These are phyloP conservation scores for Pseudomyrmex pallidus DNA, from an alignment of 1,140 invertebrate species.

Conservation along the genomic window DNA sequence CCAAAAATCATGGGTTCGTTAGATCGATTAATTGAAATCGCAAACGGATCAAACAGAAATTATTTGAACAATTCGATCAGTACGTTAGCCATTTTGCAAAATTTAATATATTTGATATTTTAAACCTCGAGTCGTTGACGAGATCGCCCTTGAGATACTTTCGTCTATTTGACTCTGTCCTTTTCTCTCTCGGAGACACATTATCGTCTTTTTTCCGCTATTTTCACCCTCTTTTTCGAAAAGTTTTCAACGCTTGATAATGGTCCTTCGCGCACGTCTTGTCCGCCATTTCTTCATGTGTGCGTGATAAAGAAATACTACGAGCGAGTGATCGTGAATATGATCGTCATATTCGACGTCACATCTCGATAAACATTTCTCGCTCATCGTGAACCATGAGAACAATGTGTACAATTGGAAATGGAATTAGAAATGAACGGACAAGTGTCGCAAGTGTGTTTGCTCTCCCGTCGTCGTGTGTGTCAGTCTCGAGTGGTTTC, in stretches of 20 bases:
- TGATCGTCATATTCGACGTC: not conserved
- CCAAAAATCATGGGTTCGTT: no score
- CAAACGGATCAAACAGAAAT: no score
- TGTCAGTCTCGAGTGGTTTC: not conserved
- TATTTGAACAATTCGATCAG: not conserved
- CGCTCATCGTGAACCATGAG: slow-evolving; percentile 3
- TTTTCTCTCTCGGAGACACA: not conserved
- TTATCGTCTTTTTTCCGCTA: no score
- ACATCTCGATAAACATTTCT: slow-evolving; percentile 41
- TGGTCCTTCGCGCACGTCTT: slow-evolving; percentile 9
- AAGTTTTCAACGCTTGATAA: slow-evolving; percentile 29
- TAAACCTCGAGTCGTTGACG: not conserved
- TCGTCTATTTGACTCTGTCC: not conserved
- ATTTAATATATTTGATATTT: slow-evolving; percentile 40
- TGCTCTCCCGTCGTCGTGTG: not conserved
- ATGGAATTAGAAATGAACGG: slow-evolving; percentile 45
- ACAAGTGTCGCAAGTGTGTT: slow-evolving; percentile 8
- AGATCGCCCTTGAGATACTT: slow-evolving; percentile 27
- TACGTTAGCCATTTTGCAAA: slow-evolving; percentile 45
- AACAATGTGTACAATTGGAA: slow-evolving; percentile 30
- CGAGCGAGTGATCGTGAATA: not conserved
- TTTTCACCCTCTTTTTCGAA: not conserved
- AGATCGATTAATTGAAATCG: no score
- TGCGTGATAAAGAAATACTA: slow-evolving; percentile 3
- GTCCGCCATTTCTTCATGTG: not conserved